Percentiles rank a stretch among this genome's conserved stretches.
Evolutionary conservation across 37 sponge, comb jelly and placozoan species (phyloP).

Genomic region (Axinella damicornis): DNA sequence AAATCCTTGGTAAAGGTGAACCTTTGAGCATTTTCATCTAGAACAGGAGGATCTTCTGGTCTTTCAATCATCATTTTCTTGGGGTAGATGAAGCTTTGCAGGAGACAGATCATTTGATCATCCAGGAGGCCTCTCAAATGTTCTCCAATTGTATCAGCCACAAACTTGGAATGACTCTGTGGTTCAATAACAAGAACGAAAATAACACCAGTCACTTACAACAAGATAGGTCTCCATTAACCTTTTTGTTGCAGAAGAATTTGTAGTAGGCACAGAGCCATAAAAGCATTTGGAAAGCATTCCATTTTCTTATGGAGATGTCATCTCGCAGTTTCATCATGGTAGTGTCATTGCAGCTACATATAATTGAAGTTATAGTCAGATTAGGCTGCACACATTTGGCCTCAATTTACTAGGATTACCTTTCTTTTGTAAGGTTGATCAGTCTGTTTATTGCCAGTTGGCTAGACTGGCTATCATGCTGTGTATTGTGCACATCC

Average conservation of each 20-base stretch:
- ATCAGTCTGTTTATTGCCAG: too few species aligned
- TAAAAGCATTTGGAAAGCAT: slow-evolving; percentile 36
- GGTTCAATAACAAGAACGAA: background rate
- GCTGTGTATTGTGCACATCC: too few species aligned
- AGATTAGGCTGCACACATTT: too few species aligned
- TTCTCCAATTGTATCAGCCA: background rate
- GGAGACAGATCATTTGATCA: background rate
- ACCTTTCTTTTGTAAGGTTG: too few species aligned
- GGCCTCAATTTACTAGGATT: too few species aligned
- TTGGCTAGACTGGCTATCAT: too few species aligned
- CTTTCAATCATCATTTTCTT: background rate
- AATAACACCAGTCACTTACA: too few species aligned
- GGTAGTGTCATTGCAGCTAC: too few species aligned
- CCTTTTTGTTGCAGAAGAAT: slow-evolving; percentile 39
- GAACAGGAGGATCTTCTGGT: background rate
- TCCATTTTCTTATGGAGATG: background rate
- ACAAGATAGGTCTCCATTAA: background rate
- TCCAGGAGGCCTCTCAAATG: background rate
- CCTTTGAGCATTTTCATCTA: background rate
- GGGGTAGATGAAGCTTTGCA: background rate
- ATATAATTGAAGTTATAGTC: too few species aligned
- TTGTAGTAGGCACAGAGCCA: slow-evolving; percentile 70
- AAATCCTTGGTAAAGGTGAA: too few species aligned
- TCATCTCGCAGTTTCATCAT: too few species aligned
- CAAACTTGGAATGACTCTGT: background rate